Evolutionary conservation across 2,888 invertebrate species (phyloP), one percentile per base, ranked within the genome.

Genomic region (Lasioglossum vierecki): DNA sequence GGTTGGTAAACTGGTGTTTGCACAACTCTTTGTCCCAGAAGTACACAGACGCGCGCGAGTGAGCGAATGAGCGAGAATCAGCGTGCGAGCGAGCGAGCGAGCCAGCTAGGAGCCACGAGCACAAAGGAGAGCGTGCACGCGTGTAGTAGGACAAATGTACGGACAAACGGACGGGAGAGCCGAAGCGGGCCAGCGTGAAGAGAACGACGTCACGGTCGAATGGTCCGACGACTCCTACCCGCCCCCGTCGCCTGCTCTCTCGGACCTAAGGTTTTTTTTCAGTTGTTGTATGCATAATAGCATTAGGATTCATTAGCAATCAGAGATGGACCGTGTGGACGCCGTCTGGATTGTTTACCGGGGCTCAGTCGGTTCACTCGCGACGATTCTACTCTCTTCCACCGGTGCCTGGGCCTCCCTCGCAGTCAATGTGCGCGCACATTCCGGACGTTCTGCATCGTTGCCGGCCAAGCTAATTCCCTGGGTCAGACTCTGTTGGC

Each of bases 261-360:
- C 88, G 83, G 91, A 91, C 90, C 91, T 94, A 93, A 93, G 91
- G 93, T 93, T 91, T 93, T 93, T 92, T 91, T 88, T 83, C 89
- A 87, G 92, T 93, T 93, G 94, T 94, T 93, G 93, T 93, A 94
- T 94, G 93, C 93, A 93, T 95, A 95, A 95, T 93, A 94, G 93
- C 91, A 92, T 95, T 95, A 95, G 95, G 93, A 94, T 95, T 95
- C 95, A 95, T 95, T 95, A 95, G 95, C 95, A 95, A 95, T 95
- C 95, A 95, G 95, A 94, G 94, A 94, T 93, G 94, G 94, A 89
- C 87, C 90, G 91, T 88, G 82, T 84, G 85, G 89, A 83, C 88
- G 86, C 87, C 84, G 91, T 68, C 86, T 89, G 92, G 92, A 94
- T 94, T 95, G 94, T 95, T 95, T 94, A 95, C 95, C 91, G 88